Percentiles rank a stretch among this genome's conserved stretches.
Evolutionary conservation across 2,797 vertebrate species (phyloP).

Genomic region (Otolemur crassicaudatus): DNA sequence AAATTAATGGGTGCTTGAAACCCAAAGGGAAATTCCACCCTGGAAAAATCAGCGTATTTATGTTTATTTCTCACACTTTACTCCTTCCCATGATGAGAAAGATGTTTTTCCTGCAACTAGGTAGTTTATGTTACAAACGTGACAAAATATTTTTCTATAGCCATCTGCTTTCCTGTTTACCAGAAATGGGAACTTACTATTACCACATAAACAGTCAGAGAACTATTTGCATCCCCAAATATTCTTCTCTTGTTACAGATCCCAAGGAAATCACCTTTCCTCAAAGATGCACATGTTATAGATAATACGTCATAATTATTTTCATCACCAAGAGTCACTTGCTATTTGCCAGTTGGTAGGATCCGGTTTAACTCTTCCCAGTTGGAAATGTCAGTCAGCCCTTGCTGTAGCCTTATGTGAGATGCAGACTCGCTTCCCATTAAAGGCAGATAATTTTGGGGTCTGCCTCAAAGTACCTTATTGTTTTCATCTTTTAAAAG

Average conservation of each 20-base stretch:
- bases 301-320: conserved; percentile 68
- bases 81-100: conserved; percentile 49
- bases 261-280: conserved; percentile 75
- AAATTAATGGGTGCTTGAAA: conserved; percentile 3
- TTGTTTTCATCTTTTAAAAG: conserved; percentile 66
- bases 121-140: conserved; percentile 69
- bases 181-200: conserved; percentile 71
- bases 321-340: conserved; percentile 65
- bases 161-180: conserved; percentile 74
- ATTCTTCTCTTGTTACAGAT: conserved; percentile 39
- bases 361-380: conserved; percentile 77
- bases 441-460: conserved; percentile 64
- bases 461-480: conserved; percentile 67
- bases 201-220: conserved; percentile 64
- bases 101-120: conserved; percentile 49
- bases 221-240: conserved; percentile 71
- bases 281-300: conserved; percentile 49
- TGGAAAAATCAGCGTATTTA: conserved; percentile 12
- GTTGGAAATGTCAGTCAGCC: conserved; percentile 71
- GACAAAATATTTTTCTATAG: conserved; percentile 75
- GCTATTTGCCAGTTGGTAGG: conserved; percentile 62
- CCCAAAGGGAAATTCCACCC: not conserved
- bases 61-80: conserved; percentile 66
- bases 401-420: conserved; percentile 62
- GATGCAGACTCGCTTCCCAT: conserved; percentile 67